Evolutionary conservation across 2,797 vertebrate genomes (phyloP).

Genomic region (Coranthus polyacanthus): DNA sequence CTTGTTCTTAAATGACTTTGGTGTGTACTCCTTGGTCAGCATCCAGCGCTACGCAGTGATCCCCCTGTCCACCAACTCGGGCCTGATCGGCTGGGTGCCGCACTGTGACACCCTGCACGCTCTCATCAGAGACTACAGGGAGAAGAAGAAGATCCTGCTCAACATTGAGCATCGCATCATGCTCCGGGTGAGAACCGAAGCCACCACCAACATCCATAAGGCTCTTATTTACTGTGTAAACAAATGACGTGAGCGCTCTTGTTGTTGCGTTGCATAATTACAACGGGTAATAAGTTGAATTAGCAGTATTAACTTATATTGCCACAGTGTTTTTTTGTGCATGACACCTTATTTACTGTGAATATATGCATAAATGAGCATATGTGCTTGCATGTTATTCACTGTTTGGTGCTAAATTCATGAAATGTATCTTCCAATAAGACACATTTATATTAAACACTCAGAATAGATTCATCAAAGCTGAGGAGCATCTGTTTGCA

Average conservation of each 20-base stretch:
- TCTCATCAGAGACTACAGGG: constrained; percentile 97
- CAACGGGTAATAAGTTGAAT: no score
- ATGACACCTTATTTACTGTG: no score
- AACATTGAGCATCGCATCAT: constrained; percentile 99
- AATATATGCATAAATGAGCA: constrained; percentile 23
- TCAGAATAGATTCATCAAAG: constrained; percentile 40
- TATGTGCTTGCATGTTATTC: constrained; percentile 6
- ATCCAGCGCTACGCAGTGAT: constrained; percentile 99
- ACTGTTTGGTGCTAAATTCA: constrained; percentile 14
- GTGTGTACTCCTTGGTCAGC: constrained; percentile 73
- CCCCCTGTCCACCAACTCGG: constrained; percentile 97
- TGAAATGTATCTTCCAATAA: constrained; percentile 19
- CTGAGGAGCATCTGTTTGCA: constrained; percentile 52
- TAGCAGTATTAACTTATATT: background rate
- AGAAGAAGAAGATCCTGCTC: constrained; percentile 99
- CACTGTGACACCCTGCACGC: constrained; percentile 98
- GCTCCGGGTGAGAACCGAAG: constrained; percentile 89
- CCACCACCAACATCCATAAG: background rate
- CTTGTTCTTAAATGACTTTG: background rate
- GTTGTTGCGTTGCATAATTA: no score
- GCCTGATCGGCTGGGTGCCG: constrained; percentile 99
- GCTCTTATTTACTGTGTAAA: background rate
- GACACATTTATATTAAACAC: constrained; percentile 9
- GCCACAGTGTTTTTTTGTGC: no score
- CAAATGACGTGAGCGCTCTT: no score